A percentile compares a stretch with the other conserved stretches of the same genome.
Evolutionary conservation across 2,797 vertebrate genomes (phyloP).

Genomic region (Labroides dimidiatus): DNA sequence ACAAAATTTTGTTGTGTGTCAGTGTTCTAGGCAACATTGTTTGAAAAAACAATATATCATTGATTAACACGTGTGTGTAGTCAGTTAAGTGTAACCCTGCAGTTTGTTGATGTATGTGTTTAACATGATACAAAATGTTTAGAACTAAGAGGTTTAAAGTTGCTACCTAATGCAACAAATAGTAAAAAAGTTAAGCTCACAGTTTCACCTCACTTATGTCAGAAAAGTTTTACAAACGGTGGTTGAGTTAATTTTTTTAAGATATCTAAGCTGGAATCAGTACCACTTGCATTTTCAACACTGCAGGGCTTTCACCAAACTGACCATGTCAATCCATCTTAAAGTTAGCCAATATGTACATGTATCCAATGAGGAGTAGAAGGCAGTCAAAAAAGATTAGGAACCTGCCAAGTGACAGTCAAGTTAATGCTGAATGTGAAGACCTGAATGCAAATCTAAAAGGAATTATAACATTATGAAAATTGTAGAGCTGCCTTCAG

Average conservation of each 20-base stretch:
- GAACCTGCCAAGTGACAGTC: conserved; percentile 8
- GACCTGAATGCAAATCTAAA: not conserved
- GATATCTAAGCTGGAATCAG: conserved; percentile 43
- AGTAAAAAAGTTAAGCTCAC: not conserved
- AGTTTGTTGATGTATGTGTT: conserved; percentile 23
- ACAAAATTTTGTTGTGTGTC: conserved; percentile 49
- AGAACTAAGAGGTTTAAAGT: not conserved
- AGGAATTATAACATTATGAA: conserved; percentile 3
- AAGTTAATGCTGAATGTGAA: conserved; percentile 15
- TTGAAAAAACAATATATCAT: conserved; percentile 33
- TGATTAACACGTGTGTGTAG: conserved; percentile 48
- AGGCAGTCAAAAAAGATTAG: conserved; percentile 13
- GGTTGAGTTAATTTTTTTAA: conserved; percentile 7
- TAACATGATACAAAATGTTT: conserved; percentile 1
- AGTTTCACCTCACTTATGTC: no score
- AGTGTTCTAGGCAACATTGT: conserved; percentile 35
- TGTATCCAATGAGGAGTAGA: conserved; percentile 46
- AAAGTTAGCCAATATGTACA: conserved; percentile 69
- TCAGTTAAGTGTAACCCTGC: conserved; percentile 63
- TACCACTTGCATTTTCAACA: conserved; percentile 48
- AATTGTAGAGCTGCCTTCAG: conserved; percentile 33
- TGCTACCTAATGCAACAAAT: not conserved
- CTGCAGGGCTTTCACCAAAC: conserved; percentile 57
- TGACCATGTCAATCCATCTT: conserved; percentile 61
- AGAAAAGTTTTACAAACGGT: not conserved